These are phyloP conservation scores for Leptobrachium leishanense DNA, from an alignment of 2,113 vertebrate genomes.

Conservation along the genomic window DNA sequence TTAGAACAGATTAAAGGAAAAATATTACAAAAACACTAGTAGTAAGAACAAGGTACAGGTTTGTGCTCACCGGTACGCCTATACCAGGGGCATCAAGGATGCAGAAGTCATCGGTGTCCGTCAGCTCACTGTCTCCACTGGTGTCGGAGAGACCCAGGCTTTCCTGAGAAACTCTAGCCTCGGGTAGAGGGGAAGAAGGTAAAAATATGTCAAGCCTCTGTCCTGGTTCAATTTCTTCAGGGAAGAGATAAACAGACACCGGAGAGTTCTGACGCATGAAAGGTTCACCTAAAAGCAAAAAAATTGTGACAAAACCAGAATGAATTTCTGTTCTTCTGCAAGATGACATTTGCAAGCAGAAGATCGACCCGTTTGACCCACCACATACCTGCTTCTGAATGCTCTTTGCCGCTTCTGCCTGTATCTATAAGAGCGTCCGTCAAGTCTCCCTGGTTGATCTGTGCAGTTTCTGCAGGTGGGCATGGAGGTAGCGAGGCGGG, in stretches of 20 bases:
- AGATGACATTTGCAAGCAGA: neutral
- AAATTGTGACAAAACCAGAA: neutral
- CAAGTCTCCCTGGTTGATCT: conserved; percentile 88
- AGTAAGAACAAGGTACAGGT: neutral
- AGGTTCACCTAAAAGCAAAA: conserved; percentile 60
- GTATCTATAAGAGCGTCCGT: conserved; percentile 86
- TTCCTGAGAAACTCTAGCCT: conserved; percentile 46
- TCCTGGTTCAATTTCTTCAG: conserved; percentile 68
- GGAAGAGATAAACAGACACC: conserved; percentile 84
- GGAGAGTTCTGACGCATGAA: conserved; percentile 71
- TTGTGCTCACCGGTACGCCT: conserved; percentile 78
- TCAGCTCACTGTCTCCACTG: conserved; percentile 67
- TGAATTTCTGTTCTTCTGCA: neutral
- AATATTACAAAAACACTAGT: neutral
- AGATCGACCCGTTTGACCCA: neutral
- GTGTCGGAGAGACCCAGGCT: conserved; percentile 62
- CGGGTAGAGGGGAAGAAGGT: conserved; percentile 28
- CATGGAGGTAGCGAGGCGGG: conserved; percentile 72
- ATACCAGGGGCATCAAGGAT: conserved; percentile 89
- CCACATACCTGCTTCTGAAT: conserved; percentile 32
- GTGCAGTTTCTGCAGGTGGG: conserved; percentile 80
- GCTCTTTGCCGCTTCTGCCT: conserved; percentile 69
- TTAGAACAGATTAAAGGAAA: neutral
- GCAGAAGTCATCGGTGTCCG: conserved; percentile 89
- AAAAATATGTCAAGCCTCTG: conserved; percentile 49